These are phyloP conservation scores for Pelecanoides urinatrix DNA, from an alignment of 2,113 vertebrate genomes.

Conservation along the genomic window DNA sequence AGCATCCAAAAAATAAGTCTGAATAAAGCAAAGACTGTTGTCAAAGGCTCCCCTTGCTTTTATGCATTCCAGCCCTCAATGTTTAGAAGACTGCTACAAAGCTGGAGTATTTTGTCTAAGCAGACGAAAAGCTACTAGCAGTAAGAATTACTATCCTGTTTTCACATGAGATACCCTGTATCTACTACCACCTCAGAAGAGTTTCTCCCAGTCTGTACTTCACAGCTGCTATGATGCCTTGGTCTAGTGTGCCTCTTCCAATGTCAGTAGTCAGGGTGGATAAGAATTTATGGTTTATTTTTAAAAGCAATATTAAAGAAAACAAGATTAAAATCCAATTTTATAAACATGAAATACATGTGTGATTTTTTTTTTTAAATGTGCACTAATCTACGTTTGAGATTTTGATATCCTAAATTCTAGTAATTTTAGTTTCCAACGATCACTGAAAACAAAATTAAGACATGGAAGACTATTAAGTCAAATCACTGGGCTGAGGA, in stretches of 20 bases:
- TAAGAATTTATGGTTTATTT: not conserved
- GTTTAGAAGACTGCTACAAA: not conserved
- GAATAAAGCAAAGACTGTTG: not conserved
- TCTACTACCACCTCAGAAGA: not conserved
- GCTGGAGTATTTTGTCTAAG: not conserved
- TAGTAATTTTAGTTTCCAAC: not conserved
- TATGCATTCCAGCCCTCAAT: not conserved
- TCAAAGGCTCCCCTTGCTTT: not conserved
- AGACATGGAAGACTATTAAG: not conserved
- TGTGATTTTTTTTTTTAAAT: not conserved
- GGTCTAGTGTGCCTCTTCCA: not conserved
- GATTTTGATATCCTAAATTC: not conserved
- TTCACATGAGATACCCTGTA: not conserved
- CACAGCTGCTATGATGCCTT: not conserved
- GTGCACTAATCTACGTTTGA: not conserved
- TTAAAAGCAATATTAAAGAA: not conserved
- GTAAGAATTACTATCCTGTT: not conserved
- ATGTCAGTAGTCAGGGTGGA: not conserved
- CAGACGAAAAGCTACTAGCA: not conserved
- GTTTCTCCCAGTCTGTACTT: not conserved
- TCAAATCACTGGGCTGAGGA: not conserved
- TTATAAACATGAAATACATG: not conserved
- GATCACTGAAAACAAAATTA: not conserved
- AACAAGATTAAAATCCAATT: not conserved
- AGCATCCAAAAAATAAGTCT: not conserved